Conservation (phyloP, 2,113 vertebrate genomes). For the Todiramphus chloris region DNA sequence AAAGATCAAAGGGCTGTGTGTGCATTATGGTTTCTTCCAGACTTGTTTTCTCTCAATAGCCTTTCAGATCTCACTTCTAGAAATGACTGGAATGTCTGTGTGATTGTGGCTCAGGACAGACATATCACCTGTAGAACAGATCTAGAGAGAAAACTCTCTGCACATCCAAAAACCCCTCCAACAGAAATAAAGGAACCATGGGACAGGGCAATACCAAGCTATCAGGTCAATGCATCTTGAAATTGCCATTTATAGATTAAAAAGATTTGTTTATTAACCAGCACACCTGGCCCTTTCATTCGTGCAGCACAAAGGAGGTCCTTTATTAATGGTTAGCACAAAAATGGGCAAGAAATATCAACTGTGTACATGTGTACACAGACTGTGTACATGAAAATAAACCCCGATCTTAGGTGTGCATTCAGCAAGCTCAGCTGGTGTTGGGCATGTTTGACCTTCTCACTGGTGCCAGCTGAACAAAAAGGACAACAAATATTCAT, state of each 20-base stretch:
- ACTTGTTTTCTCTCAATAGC: background rate
- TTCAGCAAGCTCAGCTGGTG: background rate
- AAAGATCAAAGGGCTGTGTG: background rate
- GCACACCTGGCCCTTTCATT: background rate
- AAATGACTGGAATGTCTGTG: background rate
- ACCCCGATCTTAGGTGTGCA: background rate
- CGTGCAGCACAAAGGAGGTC: background rate
- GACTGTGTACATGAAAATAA: slow-evolving; percentile 48
- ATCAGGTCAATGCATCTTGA: accelerated
- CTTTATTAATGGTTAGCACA: background rate
- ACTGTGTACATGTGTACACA: too few species aligned
- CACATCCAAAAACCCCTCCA: background rate
- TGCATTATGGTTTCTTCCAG: background rate
- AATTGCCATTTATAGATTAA: background rate
- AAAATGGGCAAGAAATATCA: background rate
- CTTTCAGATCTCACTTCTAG: background rate
- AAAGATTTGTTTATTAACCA: background rate
- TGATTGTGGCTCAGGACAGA: background rate
- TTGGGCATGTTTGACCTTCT: background rate
- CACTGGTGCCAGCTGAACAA: background rate
- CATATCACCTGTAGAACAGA: background rate
- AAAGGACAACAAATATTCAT: background rate
- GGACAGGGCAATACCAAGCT: background rate
- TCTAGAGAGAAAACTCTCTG: background rate
- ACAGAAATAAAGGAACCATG: background rate